phyloP scores from a whole-genome alignment of 2,113 vertebrate genomes.

The Megaceryle torquata region DNA sequence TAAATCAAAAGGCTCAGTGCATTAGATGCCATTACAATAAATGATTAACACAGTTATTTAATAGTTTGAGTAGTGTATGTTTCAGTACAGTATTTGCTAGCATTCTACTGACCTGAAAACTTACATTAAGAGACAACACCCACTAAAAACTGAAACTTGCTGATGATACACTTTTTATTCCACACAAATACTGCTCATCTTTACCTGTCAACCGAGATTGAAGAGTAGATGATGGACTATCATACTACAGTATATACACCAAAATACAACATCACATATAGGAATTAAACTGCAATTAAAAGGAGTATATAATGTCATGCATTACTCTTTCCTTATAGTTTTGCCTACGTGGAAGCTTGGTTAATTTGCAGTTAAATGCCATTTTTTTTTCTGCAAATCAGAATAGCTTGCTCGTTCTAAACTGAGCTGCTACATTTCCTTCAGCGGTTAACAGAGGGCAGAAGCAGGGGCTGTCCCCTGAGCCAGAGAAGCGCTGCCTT shows the following conservation, averaged over 20 bases:
- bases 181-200: constrained; percentile 24
- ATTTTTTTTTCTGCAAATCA: background rate
- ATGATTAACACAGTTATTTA: constrained; percentile 57
- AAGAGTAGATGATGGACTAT: background rate
- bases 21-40: constrained; percentile 69
- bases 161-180: constrained; percentile 28
- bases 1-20: constrained; percentile 68
- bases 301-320: background rate
- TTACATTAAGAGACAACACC: constrained; percentile 14
- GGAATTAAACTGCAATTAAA: constrained; percentile 11
- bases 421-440: background rate
- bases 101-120: constrained; percentile 43
- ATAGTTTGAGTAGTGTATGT: constrained; percentile 55
- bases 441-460: background rate
- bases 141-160: constrained; percentile 38
- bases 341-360: background rate
- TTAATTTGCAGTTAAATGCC: background rate
- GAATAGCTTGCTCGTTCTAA: background rate
- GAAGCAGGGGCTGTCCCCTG: background rate
- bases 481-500: background rate
- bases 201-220: background rate
- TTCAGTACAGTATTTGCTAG: constrained; percentile 56
- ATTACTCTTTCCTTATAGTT: background rate
- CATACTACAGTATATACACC: constrained; percentile 7
- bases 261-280: background rate